Evolutionary conservation across 1,140 invertebrate genomes (phyloP).

Genomic region (Monochamus saltuarius): DNA sequence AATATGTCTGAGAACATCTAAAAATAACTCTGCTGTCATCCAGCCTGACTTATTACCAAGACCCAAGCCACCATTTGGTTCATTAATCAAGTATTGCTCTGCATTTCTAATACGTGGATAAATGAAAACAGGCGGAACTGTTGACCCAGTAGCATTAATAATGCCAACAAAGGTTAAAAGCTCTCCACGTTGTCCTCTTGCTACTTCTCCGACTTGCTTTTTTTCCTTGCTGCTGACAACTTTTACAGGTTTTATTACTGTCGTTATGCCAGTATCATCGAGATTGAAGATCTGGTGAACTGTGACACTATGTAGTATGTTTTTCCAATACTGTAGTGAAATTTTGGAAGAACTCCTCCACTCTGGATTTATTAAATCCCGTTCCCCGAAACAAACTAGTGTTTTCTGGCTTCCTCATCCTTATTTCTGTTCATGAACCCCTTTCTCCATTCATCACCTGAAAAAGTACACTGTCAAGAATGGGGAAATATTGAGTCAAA

Average conservation of each 20-base stretch:
- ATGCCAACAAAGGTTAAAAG: slow-evolving; percentile 25
- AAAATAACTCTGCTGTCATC: slow-evolving; percentile 46
- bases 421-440: slow-evolving; percentile 4
- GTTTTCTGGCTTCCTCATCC: slow-evolving; percentile 8
- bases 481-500: not conserved
- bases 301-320: slow-evolving; percentile 12
- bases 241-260: slow-evolving; percentile 41
- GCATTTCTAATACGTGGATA: slow-evolving; percentile 22
- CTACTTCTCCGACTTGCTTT: slow-evolving; percentile 26
- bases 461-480: not conserved
- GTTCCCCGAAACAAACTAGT: slow-evolving; percentile 6
- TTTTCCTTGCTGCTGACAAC: slow-evolving; percentile 25
- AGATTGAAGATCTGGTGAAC: slow-evolving; percentile 43
- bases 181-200: slow-evolving; percentile 32
- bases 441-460: not conserved
- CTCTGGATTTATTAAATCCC: slow-evolving; percentile 1
- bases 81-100: slow-evolving; percentile 13
- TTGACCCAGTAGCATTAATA: slow-evolving; percentile 23
- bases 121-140: slow-evolving; percentile 23
- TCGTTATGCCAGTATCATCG: slow-evolving; percentile 50
- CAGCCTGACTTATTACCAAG: slow-evolving; percentile 33
- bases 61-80: slow-evolving; percentile 20
- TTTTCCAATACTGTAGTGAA: slow-evolving; percentile 6
- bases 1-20: slow-evolving; percentile 45
- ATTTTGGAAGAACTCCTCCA: slow-evolving; percentile 2